Base-by-base conservation (phyloP, 2,113 vertebrate species). In the Triplophysa rosa region DNA sequence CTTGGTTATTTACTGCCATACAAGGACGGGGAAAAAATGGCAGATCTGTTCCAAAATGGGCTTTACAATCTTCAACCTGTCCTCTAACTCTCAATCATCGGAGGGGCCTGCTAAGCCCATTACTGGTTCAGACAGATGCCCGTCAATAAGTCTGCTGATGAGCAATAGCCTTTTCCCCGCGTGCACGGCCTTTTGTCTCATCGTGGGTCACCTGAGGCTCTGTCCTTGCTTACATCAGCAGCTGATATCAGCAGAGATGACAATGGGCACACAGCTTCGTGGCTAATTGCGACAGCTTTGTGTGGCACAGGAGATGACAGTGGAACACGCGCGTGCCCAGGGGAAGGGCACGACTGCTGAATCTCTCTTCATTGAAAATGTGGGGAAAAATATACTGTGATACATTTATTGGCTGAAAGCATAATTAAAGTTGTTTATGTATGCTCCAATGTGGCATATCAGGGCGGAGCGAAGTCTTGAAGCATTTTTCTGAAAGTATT, bases 41-140 rank as follows among this genome's bases (percentile, higher is more conserved):
- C 9, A 1, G 42, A 80, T 59, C 82, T 85, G 45, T 61, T 76
- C 81, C 66, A 62, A 82, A 82, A 84, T 83, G 83, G 81, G 64
- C 83, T 77, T 58, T 81, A 85, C 78, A 81, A 81, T 83, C 77
- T 70, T 81, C 74, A 79, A 26, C 47, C 69, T 82, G 78, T 83
- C 63, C 77, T 69, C 42, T 37, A 73, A 81, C 49, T 65, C 68
- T 80, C 77, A 81, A 79, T 84, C 64, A 82, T 69, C 67, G 74
- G 80, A 84, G 65, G 84, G 79, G 64, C 84, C 80, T 71, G 80
- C 83, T 88, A 83, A 88, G 86, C 86, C 88, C 86, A 89, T 89
- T 88, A 82, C 79, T 63, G 74, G 76, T 72, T 82, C 83, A 85
- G 85, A 83, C 78, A 77, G 78, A 84, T 82, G 80, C 83, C 84